Base-by-base conservation (phyloP, 2,888 invertebrate species). In the Meiosimyza decipiens region DNA sequence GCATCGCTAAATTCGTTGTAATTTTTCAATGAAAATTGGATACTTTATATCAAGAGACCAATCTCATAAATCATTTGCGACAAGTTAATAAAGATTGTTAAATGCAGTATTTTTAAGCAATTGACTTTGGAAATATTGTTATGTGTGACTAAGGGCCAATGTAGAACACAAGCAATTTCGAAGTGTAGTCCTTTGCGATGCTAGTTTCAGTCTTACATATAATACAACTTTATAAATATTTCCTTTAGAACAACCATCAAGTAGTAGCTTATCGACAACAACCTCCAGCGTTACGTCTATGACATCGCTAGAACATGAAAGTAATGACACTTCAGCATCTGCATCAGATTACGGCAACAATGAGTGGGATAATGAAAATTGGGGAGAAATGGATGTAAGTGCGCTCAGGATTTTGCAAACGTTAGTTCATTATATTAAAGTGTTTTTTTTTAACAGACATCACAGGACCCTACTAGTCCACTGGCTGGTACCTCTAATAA, bases 311-410 rank as follows among this genome's bases (percentile, higher is more conserved):
- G 95, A 95, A 84, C 94, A 93, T 84, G 92, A 92, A 82, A 91
- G 90, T 76, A 91, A 91, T 82, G 90, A 91, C 79, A 90, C 91
- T 66, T 94, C 93, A 82, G 94, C 94, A 81, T 94, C 94, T 2
- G 93, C 93, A 2, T 94, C 95, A 0, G 95, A 95, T 87, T 95
- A 95, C 82, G 95, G 95, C 80, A 84, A 82, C 74, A 84, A 85
- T 78, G 93, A 93, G 84, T 96, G 96, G 95, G 94, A 95, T 87
- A 92, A 93, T 59, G 94, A 94, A 68, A 92, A 92, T 83, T 96
- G 96, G 96, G 96, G 96, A 13, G 95, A 95, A 83, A 95, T 96
- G 90, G 95, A 95, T 88, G 93, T 94, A 78, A 90, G 90, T 81
- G 86, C 57, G 18, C 71, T 47, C 2, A 49, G n/a, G 16, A 47